Evolutionary conservation across 2,113 vertebrate genomes (phyloP), one percentile per base, ranked within the genome.

Genomic region (Salvelinus alpinus): DNA sequence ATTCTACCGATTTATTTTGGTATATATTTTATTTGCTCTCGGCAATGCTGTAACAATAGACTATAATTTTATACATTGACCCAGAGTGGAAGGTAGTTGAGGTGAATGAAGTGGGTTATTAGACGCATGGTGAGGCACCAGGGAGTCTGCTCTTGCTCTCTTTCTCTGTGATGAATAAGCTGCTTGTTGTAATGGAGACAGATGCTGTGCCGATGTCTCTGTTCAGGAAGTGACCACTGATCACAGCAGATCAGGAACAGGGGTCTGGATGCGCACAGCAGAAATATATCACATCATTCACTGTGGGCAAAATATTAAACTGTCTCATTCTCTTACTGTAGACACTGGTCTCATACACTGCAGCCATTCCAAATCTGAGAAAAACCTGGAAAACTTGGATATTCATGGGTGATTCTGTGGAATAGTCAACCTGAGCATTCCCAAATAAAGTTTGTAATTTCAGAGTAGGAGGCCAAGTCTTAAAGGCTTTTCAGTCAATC

Each of bases 181-280:
- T 44, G 38, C 25, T 65, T 65, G 25, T 74, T 29, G 65, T 6
- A 44, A 0, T 59, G 65, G 44, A 73, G 72, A 76, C 13, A 47
- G 24, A 71, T 71, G 48, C 14, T 57, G 44, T 64, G 27, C 68
- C 71, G 76, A 68, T 82, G 65, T 73, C 79, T 13, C 67, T 69
- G 67, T 69, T 69, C n/a, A 69, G 67, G 67, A 69, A 69, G 34
- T 71, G 47, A 48, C 16, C 70, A 20, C 16, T 80, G 82, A 87
- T 67, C 9, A 31, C 74, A 84, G 64, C 78, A 84, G 82, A 24
- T 27, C 18, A 5, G 54, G 47, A 18, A 57, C 70, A 27, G 14
- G 31, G 29, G 77, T 69, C 66, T 78, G 71, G 78, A 81, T 5
- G 67, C 71, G 78, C 77, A 74, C 71, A 68, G 64, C 2, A 77